Evolutionary conservation across 2,113 vertebrate genomes (phyloP), one percentile per base, ranked within the genome.

Genomic region (Corapipo altera): DNA sequence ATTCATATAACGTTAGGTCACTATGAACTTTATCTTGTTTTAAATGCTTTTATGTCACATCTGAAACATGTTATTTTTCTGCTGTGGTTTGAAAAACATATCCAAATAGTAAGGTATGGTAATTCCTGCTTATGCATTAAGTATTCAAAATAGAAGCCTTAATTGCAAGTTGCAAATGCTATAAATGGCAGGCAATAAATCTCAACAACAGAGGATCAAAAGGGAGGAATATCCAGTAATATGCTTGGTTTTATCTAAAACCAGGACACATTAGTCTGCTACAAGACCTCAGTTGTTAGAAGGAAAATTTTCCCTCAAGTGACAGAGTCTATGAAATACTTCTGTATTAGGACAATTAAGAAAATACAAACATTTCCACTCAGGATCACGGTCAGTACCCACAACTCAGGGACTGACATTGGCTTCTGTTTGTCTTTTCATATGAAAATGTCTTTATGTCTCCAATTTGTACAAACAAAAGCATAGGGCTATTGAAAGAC

Each of bases 111-210:
- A 90, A 79, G 59, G 88, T 93, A 88, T 18, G 9, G 70, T 91
- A 92, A 95, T 89, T 95, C 81, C 89, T 89, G 62, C 73, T 89
- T 95, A 71, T 75, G 80, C 3, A 2, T 78, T 93, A 95, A 52
- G 70, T 92, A 82, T 96, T 95, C 84, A 97, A 92, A 97, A 95
- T 87, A 97, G 95, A 89, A 95, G 37, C 52, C 52, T 69, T 96
- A 97, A 97, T 96, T 96, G 66, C 87, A 82, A 89, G 91, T 58
- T 96, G 57, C 77, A 84, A 91, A 87, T 61, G 70, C 86, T 95
- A 81, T 61, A 92, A 93, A 92, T 78, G 77, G 80, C 61, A 95
- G 76, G 76, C 41, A 67, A 69, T 75, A 85, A 80, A 89, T 75
- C 89, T 86, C 80, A 75, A 37, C 83, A 91, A 77, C 76, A 65